phyloP scores from a whole-genome alignment of 2,113 vertebrate species.

The Sapajus apella region DNA sequence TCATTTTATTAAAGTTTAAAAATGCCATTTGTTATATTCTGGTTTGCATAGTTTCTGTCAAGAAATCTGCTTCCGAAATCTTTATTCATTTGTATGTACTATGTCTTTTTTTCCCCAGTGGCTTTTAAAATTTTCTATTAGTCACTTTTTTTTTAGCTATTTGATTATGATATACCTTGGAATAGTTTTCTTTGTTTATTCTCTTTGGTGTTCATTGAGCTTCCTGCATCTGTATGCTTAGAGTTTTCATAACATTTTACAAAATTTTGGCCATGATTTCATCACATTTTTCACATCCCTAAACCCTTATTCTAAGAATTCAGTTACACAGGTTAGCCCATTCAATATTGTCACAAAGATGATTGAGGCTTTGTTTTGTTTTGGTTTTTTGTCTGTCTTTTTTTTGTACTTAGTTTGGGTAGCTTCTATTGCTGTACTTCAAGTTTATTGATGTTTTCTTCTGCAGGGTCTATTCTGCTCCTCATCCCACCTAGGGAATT shows the following conservation, averaged over 20 bases:
- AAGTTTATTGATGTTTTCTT: not conserved
- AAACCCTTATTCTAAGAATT: not conserved
- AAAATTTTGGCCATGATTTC: not conserved
- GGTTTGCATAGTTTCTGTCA: not conserved
- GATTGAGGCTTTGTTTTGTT: not conserved
- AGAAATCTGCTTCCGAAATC: not conserved
- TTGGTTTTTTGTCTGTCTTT: not conserved
- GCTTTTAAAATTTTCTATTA: not conserved
- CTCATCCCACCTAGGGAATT: not conserved
- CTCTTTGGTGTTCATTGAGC: not conserved
- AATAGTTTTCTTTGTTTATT: not conserved
- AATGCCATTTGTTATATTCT: not conserved
- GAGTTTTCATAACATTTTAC: not conserved
- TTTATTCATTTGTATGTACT: not conserved
- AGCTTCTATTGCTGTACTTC: not conserved
- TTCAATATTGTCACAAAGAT: not conserved
- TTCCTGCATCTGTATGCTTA: not conserved
- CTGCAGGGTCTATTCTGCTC: not conserved
- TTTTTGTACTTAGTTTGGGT: not conserved
- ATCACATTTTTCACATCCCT: not conserved
- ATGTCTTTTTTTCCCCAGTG: not conserved
- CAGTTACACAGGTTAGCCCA: not conserved
- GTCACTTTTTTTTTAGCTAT: not conserved
- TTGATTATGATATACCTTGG: not conserved
- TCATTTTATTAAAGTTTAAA: not conserved